phyloP scores from a whole-genome alignment of 2,113 vertebrate genomes.

The Hippocampus barbouri region DNA sequence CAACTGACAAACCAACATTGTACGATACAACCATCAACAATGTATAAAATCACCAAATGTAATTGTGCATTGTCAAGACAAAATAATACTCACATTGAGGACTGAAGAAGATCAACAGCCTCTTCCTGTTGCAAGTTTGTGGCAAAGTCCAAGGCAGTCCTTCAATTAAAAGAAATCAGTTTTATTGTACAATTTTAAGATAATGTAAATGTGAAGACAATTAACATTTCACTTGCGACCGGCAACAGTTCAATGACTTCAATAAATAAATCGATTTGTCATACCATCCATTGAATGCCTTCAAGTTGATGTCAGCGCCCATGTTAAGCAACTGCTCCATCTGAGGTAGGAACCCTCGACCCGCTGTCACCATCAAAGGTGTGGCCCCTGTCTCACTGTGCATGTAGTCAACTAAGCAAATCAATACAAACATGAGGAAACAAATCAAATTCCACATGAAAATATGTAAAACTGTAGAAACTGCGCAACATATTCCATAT shows the following conservation, averaged over 20 bases:
- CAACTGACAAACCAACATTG: too few relatives aligned
- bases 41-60: neutral
- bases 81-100: slow-evolving; percentile 77
- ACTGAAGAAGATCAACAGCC: slow-evolving; percentile 83
- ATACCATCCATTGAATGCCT: slow-evolving; percentile 91
- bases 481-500: neutral
- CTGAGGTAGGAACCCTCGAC: slow-evolving; percentile 82
- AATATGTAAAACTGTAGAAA: neutral
- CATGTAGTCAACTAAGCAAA: slow-evolving; percentile 82
- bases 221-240: neutral
- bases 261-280: slow-evolving; percentile 8
- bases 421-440: slow-evolving; percentile 5
- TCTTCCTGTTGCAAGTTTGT: slow-evolving; percentile 84
- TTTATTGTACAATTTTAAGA: too few relatives aligned
- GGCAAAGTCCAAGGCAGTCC: slow-evolving; percentile 93
- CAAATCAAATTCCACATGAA: neutral
- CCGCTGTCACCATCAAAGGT: slow-evolving; percentile 87
- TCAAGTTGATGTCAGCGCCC: slow-evolving; percentile 83
- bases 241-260: neutral
- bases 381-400: slow-evolving; percentile 88
- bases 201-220: neutral
- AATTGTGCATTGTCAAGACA: neutral
- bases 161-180: slow-evolving; percentile 45
- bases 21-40: neutral
- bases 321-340: slow-evolving; percentile 87